A percentile compares a stretch with the other conserved stretches of the same genome.
These are phyloP conservation scores for Chironomus tentans DNA, from an alignment of 2,888 invertebrate genomes.

Conservation along the genomic window DNA sequence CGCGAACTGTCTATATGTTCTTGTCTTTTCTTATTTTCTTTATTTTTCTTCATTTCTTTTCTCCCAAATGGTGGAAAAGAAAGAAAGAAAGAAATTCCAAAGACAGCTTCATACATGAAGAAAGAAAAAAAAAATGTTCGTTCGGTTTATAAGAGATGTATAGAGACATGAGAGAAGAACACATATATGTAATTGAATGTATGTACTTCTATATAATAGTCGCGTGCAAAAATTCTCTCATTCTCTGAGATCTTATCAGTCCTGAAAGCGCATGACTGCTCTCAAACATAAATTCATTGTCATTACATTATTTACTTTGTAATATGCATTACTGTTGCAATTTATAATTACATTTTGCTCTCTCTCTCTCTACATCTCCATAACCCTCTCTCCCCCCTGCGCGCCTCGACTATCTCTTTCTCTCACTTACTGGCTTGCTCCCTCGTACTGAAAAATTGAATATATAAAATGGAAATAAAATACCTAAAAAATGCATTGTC, in stretches of 20 bases:
- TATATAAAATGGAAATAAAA: no score
- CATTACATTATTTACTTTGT: slow-evolving; percentile 10
- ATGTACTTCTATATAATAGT: background rate
- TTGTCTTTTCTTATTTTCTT: no score
- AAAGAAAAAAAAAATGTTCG: background rate
- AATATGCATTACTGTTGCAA: slow-evolving; percentile 12
- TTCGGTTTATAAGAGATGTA: background rate
- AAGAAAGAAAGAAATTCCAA: background rate
- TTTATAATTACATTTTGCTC: background rate
- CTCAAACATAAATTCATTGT: slow-evolving; percentile 9
- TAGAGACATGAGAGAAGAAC: background rate
- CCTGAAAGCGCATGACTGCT: slow-evolving; percentile 18
- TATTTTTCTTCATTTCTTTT: no score
- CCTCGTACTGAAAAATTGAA: background rate
- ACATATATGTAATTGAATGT: no score
- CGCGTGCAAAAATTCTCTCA: background rate
- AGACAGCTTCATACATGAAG: background rate
- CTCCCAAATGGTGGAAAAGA: no score
- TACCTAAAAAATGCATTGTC: no score
- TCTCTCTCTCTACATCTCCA: background rate
- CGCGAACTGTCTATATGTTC: no score
- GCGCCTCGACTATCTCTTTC: background rate
- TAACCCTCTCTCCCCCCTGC: background rate
- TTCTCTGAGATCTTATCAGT: background rate
- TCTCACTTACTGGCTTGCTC: background rate